Evolutionary conservation across 2,113 vertebrate species (phyloP).

Genomic region (Pangasianodon gigas): DNA sequence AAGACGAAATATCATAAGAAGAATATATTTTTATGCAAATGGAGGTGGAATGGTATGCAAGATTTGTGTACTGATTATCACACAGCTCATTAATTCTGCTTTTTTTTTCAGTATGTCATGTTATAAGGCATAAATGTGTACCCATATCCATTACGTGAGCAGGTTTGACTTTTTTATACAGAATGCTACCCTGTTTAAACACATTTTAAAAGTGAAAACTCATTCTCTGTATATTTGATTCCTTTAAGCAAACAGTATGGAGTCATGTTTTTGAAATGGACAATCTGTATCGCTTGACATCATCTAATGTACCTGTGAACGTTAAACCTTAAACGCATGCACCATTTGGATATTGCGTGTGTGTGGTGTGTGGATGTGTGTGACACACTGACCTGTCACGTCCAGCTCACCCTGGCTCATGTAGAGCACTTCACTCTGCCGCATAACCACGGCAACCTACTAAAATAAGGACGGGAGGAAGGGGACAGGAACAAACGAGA

Average conservation of each 20-base stretch:
- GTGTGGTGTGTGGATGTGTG: constrained; percentile 7
- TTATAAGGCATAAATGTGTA: neutral
- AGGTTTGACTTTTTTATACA: neutral
- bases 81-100: neutral
- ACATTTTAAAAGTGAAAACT: neutral
- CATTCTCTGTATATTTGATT: neutral
- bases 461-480: constrained; percentile 57
- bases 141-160: neutral
- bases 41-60: neutral
- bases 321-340: neutral
- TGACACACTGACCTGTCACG: constrained; percentile 63
- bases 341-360: neutral
- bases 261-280: neutral
- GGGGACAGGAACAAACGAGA: constrained; percentile 36
- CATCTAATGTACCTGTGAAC: too few relatives aligned
- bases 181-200: too few relatives aligned
- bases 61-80: neutral
- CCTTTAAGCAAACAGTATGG: neutral
- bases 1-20: neutral
- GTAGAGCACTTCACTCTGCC: constrained; percentile 62
- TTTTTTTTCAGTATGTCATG: neutral
- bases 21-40: neutral
- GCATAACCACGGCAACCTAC: constrained; percentile 65
- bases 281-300: neutral
- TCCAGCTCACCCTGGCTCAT: constrained; percentile 62